Percentiles rank a stretch among this genome's conserved stretches.
Conservation (phyloP, 2,113 vertebrate genomes). For the Microcebus jonahi region DNA sequence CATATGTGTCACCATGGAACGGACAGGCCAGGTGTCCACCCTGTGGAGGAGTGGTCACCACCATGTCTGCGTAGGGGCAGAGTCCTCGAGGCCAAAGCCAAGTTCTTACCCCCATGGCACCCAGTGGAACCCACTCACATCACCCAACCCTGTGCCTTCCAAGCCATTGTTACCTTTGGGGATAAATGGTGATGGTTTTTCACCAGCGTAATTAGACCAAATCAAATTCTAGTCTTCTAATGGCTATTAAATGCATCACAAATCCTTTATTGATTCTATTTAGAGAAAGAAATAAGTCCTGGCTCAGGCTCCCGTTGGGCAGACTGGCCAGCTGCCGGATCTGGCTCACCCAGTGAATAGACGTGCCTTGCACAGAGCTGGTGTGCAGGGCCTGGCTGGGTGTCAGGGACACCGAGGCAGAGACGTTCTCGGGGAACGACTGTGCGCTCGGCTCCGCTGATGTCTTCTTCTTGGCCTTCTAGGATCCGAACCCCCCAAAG, state of each 20-base stretch:
- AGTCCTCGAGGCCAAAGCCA: background rate
- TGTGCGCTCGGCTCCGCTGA: background rate
- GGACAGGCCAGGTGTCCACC: background rate
- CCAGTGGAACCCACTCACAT: background rate
- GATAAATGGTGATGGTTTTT: constrained; percentile 58
- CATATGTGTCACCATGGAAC: background rate
- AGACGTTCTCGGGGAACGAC: background rate
- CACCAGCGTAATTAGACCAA: constrained; percentile 63
- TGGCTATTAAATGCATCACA: constrained; percentile 72
- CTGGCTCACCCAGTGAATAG: background rate
- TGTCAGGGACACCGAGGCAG: background rate
- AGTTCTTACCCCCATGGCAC: background rate
- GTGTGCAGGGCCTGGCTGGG: background rate
- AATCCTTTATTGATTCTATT: constrained; percentile 71
- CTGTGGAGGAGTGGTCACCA: background rate
- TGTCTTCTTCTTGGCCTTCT: constrained; percentile 60
- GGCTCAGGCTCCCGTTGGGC: constrained; percentile 8
- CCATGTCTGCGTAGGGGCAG: background rate
- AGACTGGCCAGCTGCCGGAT: background rate
- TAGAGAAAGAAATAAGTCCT: constrained; percentile 70
- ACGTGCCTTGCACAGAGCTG: background rate
- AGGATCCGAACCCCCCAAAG: constrained; percentile 97
- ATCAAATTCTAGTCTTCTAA: constrained; percentile 73
- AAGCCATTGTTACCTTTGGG: constrained; percentile 23
- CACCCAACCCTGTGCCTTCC: background rate